These are phyloP conservation scores for Psammodynastes pulverulentus DNA, from an alignment of 2,113 vertebrate genomes.

Conservation along the genomic window DNA sequence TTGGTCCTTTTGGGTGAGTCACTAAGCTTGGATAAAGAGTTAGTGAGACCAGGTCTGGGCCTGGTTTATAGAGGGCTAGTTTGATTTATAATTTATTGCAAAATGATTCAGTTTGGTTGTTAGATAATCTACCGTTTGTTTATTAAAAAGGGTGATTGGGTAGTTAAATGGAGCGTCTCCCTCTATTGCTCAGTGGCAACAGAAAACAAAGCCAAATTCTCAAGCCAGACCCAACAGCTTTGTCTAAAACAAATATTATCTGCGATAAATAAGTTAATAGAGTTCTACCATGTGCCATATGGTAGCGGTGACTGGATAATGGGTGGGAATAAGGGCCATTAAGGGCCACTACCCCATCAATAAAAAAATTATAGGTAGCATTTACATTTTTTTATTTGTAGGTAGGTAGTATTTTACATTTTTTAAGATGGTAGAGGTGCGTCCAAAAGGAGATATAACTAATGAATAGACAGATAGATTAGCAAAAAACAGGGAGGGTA, in stretches of 20 bases:
- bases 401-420: no score
- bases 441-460: not conserved
- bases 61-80: not conserved
- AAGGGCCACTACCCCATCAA: not conserved
- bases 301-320: not conserved
- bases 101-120: not conserved
- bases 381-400: not conserved
- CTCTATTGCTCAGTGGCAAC: not conserved
- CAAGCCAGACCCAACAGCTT: not conserved
- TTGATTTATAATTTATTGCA: not conserved
- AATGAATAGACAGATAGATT: not conserved
- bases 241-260: not conserved
- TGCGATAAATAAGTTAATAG: not conserved
- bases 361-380: not conserved
- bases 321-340: not conserved
- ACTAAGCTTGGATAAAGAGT: not conserved
- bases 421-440: not conserved
- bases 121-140: not conserved
- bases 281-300: not conserved
- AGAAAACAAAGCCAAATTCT: not conserved
- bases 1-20: constrained; percentile 15
- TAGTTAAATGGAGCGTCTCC: not conserved
- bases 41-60: not conserved
- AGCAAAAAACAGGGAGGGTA: not conserved
- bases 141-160: not conserved